Evolutionary conservation across 2,888 invertebrate species (phyloP).

Genomic region (Steromphala cineraria): DNA sequence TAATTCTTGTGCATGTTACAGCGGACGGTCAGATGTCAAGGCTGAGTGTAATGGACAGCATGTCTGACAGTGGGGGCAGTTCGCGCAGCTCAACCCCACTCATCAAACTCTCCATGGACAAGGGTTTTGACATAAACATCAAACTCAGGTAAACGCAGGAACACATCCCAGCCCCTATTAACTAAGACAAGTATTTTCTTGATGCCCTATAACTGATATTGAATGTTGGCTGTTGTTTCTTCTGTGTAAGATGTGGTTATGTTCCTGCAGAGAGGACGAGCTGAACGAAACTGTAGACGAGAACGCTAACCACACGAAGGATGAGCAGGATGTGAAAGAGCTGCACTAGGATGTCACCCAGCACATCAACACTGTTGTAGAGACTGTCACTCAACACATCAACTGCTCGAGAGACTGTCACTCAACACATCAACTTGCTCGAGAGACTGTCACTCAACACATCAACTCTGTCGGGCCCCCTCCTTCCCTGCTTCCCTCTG

Average conservation of each 20-base stretch:
- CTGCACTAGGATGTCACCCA: conserved; percentile 43
- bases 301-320: conserved; percentile 38
- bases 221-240: too few relatives aligned
- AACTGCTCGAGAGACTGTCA: too few relatives aligned
- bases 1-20: conserved; percentile 28
- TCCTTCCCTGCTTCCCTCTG: too few relatives aligned
- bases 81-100: conserved; percentile 27
- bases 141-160: conserved; percentile 48
- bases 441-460: too few relatives aligned
- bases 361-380: too few relatives aligned
- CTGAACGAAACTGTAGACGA: conserved; percentile 52
- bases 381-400: too few relatives aligned
- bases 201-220: too few relatives aligned
- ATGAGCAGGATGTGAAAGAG: conserved; percentile 63
- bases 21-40: conserved; percentile 64
- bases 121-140: conserved; percentile 60
- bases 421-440: too few relatives aligned
- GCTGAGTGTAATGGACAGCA: conserved; percentile 47
- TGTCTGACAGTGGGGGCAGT: conserved; percentile 35
- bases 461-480: too few relatives aligned
- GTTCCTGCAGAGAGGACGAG: conserved; percentile 57
- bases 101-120: conserved; percentile 38
- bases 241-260: not conserved
- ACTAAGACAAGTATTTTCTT: too few relatives aligned
- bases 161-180: too few relatives aligned